Evolutionary conservation across 2,113 vertebrate species (phyloP).

Genomic region (Bubo bubo): DNA sequence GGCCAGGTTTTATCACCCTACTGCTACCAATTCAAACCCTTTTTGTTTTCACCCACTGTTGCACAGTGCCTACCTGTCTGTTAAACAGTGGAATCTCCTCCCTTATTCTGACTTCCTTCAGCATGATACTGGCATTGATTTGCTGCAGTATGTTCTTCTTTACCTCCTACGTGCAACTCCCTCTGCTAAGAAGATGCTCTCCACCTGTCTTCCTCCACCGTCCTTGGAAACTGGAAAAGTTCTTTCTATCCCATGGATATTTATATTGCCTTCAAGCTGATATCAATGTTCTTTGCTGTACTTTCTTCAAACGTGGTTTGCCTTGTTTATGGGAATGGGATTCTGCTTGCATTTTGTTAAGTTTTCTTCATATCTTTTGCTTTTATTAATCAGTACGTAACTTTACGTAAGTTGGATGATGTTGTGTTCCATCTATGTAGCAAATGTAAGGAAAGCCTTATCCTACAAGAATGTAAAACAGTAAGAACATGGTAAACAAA

Average conservation of each 20-base stretch:
- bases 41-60: not conserved
- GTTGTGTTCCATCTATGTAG: not conserved
- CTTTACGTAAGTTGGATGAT: not conserved
- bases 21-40: not conserved
- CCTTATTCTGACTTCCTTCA: slow-evolving; percentile 5
- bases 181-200: slow-evolving; percentile 12
- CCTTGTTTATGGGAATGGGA: not conserved
- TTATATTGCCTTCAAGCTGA: slow-evolving; percentile 13
- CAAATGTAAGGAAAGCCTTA: not conserved
- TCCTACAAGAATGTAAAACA: not conserved
- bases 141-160: not conserved
- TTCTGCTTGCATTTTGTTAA: not conserved
- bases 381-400: not conserved
- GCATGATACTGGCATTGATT: slow-evolving; percentile 22
- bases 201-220: not conserved
- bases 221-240: slow-evolving; percentile 2
- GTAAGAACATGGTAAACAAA: not conserved
- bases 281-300: not conserved
- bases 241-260: slow-evolving; percentile 18
- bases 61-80: not conserved
- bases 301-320: not conserved
- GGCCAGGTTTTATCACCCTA: not conserved
- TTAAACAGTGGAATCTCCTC: not conserved
- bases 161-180: not conserved
- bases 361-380: not conserved